Conservation (phyloP, 2,888 invertebrate genomes). For the Acrobasis suavella region DNA sequence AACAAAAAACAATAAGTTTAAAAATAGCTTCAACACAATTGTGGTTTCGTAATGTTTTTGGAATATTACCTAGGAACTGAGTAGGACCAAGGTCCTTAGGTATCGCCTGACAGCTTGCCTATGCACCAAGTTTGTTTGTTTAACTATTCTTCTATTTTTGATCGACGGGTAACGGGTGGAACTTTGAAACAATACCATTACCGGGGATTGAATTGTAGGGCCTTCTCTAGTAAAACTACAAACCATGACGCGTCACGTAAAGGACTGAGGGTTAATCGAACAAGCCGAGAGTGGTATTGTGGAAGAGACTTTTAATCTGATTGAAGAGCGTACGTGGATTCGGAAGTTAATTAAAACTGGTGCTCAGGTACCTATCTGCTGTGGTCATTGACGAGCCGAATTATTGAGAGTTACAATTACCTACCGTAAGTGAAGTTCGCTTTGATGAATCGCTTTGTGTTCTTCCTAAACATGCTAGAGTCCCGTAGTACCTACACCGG, state of each 20-base stretch:
- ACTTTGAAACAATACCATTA: not conserved
- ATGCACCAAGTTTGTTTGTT: no score
- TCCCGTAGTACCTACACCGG: no score
- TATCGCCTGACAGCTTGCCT: no score
- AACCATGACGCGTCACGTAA: not conserved
- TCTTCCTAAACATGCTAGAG: not conserved
- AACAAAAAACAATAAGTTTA: no score
- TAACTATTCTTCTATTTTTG: no score
- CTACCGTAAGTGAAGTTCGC: not conserved
- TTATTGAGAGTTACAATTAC: not conserved
- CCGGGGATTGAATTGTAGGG: not conserved
- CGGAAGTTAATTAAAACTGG: conserved; percentile 1
- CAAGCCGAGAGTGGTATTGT: conserved; percentile 7
- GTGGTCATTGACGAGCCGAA: not conserved
- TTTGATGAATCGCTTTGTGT: not conserved
- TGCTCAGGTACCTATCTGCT: not conserved
- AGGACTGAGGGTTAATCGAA: not conserved
- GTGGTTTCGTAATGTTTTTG: no score
- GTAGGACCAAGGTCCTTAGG: no score
- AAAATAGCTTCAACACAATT: no score
- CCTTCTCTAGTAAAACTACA: not conserved
- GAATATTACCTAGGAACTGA: no score
- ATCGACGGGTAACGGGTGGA: no score
- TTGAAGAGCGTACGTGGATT: not conserved
- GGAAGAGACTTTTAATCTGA: conserved; percentile 1